These are phyloP conservation scores for Hermaeophaga mercurialis DNA, from an alignment of 2,888 invertebrate species.

Conservation along the genomic window DNA sequence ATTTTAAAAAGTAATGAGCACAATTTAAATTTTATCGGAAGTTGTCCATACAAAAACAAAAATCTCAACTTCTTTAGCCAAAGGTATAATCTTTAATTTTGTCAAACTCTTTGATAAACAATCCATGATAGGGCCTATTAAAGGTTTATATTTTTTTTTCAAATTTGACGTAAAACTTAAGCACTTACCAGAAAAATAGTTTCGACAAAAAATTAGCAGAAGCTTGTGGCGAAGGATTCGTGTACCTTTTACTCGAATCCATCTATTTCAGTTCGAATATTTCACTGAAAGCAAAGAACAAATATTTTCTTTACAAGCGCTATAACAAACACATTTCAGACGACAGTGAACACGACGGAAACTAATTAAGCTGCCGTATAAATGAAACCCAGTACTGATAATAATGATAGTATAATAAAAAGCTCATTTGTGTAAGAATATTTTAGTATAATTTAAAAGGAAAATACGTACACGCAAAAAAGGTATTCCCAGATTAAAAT, in stretches of 20 bases:
- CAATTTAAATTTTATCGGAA: too few species aligned
- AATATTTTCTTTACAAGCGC: too few species aligned
- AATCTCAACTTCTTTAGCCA: neutral
- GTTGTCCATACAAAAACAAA: neutral
- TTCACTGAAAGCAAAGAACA: neutral
- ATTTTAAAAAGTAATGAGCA: neutral
- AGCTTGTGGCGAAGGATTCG: constrained; percentile 66
- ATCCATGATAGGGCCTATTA: too few species aligned
- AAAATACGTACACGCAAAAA: too few species aligned
- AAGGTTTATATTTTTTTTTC: neutral
- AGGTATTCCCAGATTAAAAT: too few species aligned
- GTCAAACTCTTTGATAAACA: neutral
- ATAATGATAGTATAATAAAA: too few species aligned
- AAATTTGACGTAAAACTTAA: neutral
- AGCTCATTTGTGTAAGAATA: too few species aligned
- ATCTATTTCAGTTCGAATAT: constrained; percentile 50
- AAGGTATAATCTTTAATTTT: neutral
- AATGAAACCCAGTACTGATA: neutral
- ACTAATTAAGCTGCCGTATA: neutral
- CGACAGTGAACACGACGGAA: too few species aligned
- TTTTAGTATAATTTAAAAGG: too few species aligned
- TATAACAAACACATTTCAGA: too few species aligned
- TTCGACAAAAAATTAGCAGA: constrained; percentile 65
- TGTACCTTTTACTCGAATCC: constrained; percentile 67
- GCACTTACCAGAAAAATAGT: constrained; percentile 68